Percentiles rank a stretch among this genome's conserved stretches.
Evolutionary conservation across 92 coral and sea anemone species (phyloP).

Genomic region (Umimayanthus kanabou): DNA sequence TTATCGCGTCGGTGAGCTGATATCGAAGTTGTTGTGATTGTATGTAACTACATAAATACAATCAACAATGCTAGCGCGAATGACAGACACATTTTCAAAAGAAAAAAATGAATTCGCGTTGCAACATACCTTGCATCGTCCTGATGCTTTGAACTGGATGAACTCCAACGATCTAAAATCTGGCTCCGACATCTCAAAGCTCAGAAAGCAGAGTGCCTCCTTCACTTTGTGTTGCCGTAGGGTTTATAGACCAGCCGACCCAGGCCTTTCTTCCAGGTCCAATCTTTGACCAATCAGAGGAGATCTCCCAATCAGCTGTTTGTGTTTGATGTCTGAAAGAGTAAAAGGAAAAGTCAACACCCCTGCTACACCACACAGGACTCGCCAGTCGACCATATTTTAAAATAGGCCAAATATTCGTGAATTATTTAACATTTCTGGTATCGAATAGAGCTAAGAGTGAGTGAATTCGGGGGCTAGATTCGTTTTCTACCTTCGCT

Average conservation of each 20-base stretch:
- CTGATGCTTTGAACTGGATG: slow-evolving; percentile 35
- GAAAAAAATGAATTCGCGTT: background rate
- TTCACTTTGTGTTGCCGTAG: background rate
- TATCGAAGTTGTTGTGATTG: background rate
- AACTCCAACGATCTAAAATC: slow-evolving; percentile 76
- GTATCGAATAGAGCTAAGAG: background rate
- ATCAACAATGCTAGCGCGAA: background rate
- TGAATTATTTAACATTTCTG: slow-evolving; percentile 14
- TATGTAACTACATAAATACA: background rate
- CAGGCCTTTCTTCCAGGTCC: background rate
- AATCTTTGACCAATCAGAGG: slow-evolving; percentile 22
- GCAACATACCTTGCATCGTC: slow-evolving; percentile 1
- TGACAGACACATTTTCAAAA: background rate
- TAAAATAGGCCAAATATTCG: background rate
- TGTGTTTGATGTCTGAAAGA: slow-evolving; percentile 6
- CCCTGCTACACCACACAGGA: background rate
- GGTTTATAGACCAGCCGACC: slow-evolving; percentile 14
- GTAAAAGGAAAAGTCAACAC: background rate
- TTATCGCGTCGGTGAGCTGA: slow-evolving; percentile 1
- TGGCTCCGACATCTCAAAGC: slow-evolving; percentile 47
- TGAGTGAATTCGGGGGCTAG: background rate
- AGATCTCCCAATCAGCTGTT: background rate
- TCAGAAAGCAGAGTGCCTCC: slow-evolving; percentile 7
- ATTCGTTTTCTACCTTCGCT: background rate
- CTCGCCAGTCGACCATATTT: background rate